Evolutionary conservation across 1,140 invertebrate species (phyloP).

Genomic region (Pectinophora gossypiella): DNA sequence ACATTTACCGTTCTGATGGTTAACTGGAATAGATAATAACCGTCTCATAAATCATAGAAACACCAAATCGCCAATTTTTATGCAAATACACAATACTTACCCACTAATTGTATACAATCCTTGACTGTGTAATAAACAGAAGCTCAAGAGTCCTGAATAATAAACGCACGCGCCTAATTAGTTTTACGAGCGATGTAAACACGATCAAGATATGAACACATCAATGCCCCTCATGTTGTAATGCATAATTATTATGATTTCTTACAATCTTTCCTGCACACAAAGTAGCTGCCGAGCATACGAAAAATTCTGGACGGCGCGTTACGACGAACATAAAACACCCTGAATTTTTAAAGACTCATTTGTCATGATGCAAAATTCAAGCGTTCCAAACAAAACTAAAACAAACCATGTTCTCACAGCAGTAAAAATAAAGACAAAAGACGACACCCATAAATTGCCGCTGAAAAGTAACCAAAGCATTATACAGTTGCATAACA

Average conservation of each 20-base stretch:
- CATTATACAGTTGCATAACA: constrained; percentile 72
- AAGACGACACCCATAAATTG: constrained; percentile 65
- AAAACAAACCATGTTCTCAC: constrained; percentile 56
- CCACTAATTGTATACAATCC: too few relatives aligned
- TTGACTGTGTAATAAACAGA: constrained; percentile 3
- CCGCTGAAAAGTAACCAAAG: constrained; percentile 68
- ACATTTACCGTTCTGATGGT: too few relatives aligned
- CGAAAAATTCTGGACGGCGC: not conserved
- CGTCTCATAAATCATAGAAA: too few relatives aligned
- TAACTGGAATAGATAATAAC: too few relatives aligned
- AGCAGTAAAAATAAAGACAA: constrained; percentile 64
- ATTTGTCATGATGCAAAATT: constrained; percentile 29
- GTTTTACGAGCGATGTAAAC: constrained; percentile 35
- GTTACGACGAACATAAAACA: not conserved
- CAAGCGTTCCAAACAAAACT: constrained; percentile 41
- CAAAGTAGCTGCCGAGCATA: too few relatives aligned
- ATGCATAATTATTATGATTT: not conserved
- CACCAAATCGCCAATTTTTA: too few relatives aligned
- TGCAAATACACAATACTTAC: too few relatives aligned
- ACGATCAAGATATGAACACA: constrained; percentile 29
- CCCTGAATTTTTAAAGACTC: constrained; percentile 3
- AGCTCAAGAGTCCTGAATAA: constrained; percentile 1
- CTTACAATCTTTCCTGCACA: too few relatives aligned
- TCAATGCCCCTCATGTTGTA: not conserved
- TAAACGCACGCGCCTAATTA: constrained; percentile 26